These are phyloP conservation scores for Botrylloides violaceus DNA, from an alignment of 23 tunicate species.

Conservation along the genomic window DNA sequence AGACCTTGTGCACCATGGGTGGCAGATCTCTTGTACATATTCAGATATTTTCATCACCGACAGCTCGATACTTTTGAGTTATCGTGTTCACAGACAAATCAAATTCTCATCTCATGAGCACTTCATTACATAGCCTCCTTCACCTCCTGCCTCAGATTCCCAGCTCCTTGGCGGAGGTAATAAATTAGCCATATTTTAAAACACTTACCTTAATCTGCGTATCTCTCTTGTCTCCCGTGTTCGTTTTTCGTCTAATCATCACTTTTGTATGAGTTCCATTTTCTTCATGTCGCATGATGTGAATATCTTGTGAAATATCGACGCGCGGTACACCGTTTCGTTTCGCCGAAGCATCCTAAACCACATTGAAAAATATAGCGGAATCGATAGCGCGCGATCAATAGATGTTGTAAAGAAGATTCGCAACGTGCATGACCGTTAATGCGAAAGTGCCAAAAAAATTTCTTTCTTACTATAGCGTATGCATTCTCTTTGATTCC, in stretches of 20 bases:
- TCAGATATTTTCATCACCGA: neutral
- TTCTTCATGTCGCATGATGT: neutral
- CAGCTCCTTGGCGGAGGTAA: neutral
- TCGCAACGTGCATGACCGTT: too few relatives aligned
- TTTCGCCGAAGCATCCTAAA: constrained; percentile 11
- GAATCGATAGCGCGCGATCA: too few relatives aligned
- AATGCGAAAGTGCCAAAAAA: too few relatives aligned
- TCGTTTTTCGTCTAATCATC: neutral
- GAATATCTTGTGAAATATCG: constrained; percentile 1
- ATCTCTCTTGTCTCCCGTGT: constrained; percentile 13
- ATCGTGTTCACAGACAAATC: too few relatives aligned
- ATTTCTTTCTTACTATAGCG: neutral
- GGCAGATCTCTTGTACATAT: too few relatives aligned
- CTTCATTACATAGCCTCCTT: neutral
- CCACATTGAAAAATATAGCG: too few relatives aligned
- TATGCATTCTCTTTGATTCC: constrained; percentile 8
- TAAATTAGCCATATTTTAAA: neutral
- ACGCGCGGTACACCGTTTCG: constrained; percentile 19
- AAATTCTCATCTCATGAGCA: too few relatives aligned
- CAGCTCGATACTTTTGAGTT: neutral
- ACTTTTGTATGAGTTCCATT: constrained; percentile 12
- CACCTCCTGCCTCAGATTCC: neutral
- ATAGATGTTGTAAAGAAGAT: too few relatives aligned
- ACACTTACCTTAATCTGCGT: constrained; percentile 1
- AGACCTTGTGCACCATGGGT: too few relatives aligned